phyloP scores from a whole-genome alignment of 2,797 vertebrate genomes.

The Enteromius anoplus region DNA sequence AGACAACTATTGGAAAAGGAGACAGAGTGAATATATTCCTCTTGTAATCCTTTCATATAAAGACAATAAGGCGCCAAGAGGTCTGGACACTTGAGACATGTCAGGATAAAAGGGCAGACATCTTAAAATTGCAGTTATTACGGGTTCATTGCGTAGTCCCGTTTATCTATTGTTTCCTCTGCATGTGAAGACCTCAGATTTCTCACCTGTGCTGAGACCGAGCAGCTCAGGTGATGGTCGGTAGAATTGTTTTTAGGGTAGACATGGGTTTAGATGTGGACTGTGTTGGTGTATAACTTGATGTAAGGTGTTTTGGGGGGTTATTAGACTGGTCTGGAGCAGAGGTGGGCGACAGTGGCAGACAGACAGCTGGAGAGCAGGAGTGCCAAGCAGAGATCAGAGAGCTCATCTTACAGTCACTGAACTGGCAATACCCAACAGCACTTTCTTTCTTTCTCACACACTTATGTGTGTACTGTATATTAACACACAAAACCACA shows the following conservation, averaged over 20 bases:
- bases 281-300: constrained; percentile 9
- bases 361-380: constrained; percentile 81
- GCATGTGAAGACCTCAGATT: constrained; percentile 1
- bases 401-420: constrained; percentile 71
- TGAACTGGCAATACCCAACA: constrained; percentile 46
- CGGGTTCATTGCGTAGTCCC: not conserved
- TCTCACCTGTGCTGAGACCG: not conserved
- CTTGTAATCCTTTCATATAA: constrained; percentile 48
- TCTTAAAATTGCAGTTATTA: constrained; percentile 52
- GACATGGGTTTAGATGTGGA: not conserved
- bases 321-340: constrained; percentile 66
- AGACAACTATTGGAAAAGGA: not conserved
- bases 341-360: constrained; percentile 70
- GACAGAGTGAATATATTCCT: constrained; percentile 30
- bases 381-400: constrained; percentile 75
- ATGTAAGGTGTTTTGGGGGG: constrained; percentile 21
- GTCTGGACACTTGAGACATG: constrained; percentile 55
- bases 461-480: constrained; percentile 35
- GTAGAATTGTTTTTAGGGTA: not conserved
- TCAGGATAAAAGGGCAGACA: constrained; percentile 60
- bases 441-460: constrained; percentile 29
- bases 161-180: constrained; percentile 34
- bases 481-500: constrained; percentile 13
- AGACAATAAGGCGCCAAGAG: constrained; percentile 57
- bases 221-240: constrained; percentile 18